Conservation (phyloP, 1,140 invertebrate genomes). For the Tetranychus cinnabarinus region DNA sequence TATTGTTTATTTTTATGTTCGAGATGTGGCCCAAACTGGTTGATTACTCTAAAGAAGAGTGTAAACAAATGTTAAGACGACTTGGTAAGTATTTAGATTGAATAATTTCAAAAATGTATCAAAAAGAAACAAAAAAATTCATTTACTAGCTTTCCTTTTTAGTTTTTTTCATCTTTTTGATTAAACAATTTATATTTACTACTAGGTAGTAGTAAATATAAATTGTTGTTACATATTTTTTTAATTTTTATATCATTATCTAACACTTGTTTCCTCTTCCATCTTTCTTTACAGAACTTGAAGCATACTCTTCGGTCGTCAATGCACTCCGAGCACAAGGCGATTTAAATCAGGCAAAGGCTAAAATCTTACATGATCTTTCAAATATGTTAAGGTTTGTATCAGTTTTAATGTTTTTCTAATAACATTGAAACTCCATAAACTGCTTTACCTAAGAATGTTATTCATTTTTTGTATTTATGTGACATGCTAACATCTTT, state of each 20-base stretch:
- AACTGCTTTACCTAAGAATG: background rate
- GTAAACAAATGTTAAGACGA: slow-evolving; percentile 53
- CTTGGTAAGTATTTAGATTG: slow-evolving; percentile 32
- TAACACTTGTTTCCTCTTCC: slow-evolving; percentile 18
- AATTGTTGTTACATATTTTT: background rate
- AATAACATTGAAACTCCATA: background rate
- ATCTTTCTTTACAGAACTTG: slow-evolving; percentile 37
- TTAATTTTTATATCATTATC: slow-evolving; percentile 11
- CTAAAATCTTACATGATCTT: slow-evolving; percentile 54
- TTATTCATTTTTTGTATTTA: background rate
- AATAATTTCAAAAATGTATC: background rate
- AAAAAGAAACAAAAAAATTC: no score
- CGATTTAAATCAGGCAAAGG: slow-evolving; percentile 52
- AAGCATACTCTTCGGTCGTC: slow-evolving; percentile 65
- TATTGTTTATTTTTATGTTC: background rate
- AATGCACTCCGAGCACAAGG: slow-evolving; percentile 76
- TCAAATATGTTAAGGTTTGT: slow-evolving; percentile 35
- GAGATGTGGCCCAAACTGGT: slow-evolving; percentile 41
- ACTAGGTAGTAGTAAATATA: no score
- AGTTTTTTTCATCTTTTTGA: no score
- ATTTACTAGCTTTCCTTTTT: no score
- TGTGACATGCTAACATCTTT: background rate
- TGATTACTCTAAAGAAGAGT: slow-evolving; percentile 57
- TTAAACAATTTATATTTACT: no score
- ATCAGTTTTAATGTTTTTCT: background rate